phyloP scores from a whole-genome alignment of 2,113 vertebrate species.

The Marcusenius ussheri region DNA sequence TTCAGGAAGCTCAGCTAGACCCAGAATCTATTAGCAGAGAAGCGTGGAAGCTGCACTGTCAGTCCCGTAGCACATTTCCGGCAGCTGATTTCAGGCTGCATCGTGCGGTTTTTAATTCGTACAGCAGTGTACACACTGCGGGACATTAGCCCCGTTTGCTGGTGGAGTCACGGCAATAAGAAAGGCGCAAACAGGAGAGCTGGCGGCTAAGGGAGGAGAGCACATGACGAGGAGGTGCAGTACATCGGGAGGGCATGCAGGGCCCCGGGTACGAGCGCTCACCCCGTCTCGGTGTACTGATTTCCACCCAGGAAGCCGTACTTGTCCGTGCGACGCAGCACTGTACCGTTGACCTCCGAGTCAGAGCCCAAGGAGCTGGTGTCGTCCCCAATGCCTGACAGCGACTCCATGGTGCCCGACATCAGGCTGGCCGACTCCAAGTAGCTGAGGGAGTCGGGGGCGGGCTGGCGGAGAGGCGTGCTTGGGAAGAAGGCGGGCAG shows the following conservation, averaged over 20 bases:
- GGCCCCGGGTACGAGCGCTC: slow-evolving; percentile 32
- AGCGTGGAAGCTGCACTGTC: background rate
- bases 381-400: slow-evolving; percentile 71
- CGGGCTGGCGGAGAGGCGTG: slow-evolving; percentile 49
- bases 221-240: background rate
- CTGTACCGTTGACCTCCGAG: slow-evolving; percentile 74
- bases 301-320: slow-evolving; percentile 82
- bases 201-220: background rate
- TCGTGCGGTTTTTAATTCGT: background rate
- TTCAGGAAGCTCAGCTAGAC: background rate
- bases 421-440: slow-evolving; percentile 83
- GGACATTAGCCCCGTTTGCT: background rate
- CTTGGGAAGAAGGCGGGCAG: slow-evolving; percentile 41
- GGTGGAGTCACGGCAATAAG: background rate
- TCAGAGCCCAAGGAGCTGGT: slow-evolving; percentile 81
- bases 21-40: background rate
- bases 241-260: background rate
- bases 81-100: background rate
- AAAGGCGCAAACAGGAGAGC: background rate
- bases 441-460: slow-evolving; percentile 73
- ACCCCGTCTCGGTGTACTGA: slow-evolving; percentile 72
- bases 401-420: slow-evolving; percentile 80
- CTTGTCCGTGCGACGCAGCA: slow-evolving; percentile 74
- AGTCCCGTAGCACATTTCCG: background rate
- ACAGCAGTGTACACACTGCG: background rate